Percentiles rank a stretch among this genome's conserved stretches.
phyloP scores from a whole-genome alignment of 2,888 invertebrate species.

The Clusia tigrina region DNA sequence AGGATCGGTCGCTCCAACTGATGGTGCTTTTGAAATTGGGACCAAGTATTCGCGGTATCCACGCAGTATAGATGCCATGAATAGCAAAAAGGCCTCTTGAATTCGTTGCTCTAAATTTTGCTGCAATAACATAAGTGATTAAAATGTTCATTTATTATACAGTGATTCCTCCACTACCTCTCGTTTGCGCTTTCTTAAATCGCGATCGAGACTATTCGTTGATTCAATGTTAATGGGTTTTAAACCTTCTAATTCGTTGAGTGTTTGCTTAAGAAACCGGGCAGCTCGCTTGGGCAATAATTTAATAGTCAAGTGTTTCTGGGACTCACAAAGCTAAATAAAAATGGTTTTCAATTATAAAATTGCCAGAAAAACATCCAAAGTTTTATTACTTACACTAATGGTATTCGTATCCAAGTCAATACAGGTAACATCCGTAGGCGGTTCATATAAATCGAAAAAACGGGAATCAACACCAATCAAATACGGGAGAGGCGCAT shows the following conservation, averaged over 20 bases:
- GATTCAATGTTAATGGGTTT: constrained; percentile 66
- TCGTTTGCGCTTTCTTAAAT: constrained; percentile 81
- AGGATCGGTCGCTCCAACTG: constrained; percentile 93
- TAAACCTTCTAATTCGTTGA: constrained; percentile 78
- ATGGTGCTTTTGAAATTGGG: constrained; percentile 93
- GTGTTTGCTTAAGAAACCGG: constrained; percentile 78
- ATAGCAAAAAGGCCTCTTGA: constrained; percentile 95
- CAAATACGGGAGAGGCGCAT: constrained; percentile 96
- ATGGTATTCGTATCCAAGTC: constrained; percentile 98
- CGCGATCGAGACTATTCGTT: constrained; percentile 78
- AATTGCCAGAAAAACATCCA: not conserved
- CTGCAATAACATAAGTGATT: constrained; percentile 59
- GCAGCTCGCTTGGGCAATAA: constrained; percentile 87
- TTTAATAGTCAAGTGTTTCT: constrained; percentile 80
- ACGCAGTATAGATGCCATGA: constrained; percentile 90
- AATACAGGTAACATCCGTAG: constrained; percentile 95
- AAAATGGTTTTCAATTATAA: not conserved
- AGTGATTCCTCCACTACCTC: too few relatives aligned
- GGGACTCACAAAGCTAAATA: constrained; percentile 82
- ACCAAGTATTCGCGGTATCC: constrained; percentile 88
- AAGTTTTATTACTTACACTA: constrained; percentile 69
- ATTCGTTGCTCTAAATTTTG: constrained; percentile 90
- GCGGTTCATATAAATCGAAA: constrained; percentile 97
- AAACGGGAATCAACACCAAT: constrained; percentile 97
- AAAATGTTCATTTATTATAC: not conserved